Base-by-base conservation (phyloP, 2,888 invertebrate genomes). In the Sarcophaga subvicina region DNA sequence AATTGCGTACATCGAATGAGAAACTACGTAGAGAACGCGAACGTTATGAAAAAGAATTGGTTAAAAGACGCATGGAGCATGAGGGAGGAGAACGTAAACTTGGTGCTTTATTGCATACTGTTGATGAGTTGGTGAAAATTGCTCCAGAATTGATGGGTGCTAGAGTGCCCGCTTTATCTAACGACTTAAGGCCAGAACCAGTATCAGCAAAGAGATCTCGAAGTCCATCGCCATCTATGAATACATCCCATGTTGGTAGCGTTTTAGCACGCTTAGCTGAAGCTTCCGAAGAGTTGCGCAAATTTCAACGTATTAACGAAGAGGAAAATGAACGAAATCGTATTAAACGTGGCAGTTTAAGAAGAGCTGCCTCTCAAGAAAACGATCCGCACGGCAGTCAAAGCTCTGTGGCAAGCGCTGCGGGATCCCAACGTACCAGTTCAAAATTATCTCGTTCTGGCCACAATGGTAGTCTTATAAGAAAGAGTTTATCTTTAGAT, bases 11-110 rank as follows among this genome's bases (percentile, higher is more conserved):
- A 5, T 97, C 98, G 47, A 98, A 98, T 92, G 98, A 98, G 91
- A 98, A 98, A 91, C 94, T 98, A 88, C 95, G 98, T 73, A 95
- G 98, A 60, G 98, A 98, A 93, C 97, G 97, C 87, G 98, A 98
- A 91, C 95, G 97, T 1, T 96, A 96, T 91, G 98, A 98, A 90
- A 95, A 96, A 89, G 98, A 98, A 91, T 95, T 97, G 80, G 97
- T 94, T 72, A 95, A 95, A 93, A 94, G 95, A n/a, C 91, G 93
- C 72, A 90, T 93, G 90, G 94, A 94, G 88, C 94, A 96, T 93
- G 96, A 96, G 90, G 97, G 97, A 86, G 97, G 97, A 88, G 96
- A 97, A 86, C 94, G 95, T 85, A 96, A 96, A 90, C 95, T 97
- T 81, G 96, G 96, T 37, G 95, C 95, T 77, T 93, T 97, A 60